phyloP scores from a whole-genome alignment of 2,113 vertebrate genomes.

The Todiramphus saurophagus region DNA sequence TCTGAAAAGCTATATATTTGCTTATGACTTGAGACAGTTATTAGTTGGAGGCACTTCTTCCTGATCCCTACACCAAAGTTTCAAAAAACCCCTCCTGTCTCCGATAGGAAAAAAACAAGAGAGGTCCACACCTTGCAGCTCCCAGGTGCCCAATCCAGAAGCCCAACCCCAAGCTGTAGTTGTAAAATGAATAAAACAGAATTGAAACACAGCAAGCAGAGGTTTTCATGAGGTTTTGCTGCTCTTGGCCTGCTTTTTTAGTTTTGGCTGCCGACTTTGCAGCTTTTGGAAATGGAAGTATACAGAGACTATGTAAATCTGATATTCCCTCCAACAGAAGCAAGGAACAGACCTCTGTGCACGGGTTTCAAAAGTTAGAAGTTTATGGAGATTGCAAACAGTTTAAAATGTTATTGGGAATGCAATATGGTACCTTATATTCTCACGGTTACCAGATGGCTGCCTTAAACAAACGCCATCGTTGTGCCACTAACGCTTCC shows the following conservation, averaged over 20 bases:
- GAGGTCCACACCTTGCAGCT: background rate
- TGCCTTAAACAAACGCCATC: background rate
- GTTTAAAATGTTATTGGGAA: background rate
- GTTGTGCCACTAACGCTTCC: background rate
- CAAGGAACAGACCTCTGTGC: background rate
- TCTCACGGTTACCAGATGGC: slow-evolving; percentile 5
- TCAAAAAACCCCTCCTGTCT: background rate
- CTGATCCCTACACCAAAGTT: background rate
- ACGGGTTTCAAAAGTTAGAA: background rate
- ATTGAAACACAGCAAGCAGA: background rate
- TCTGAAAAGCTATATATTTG: background rate
- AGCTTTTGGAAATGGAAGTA: background rate
- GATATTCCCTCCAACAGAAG: background rate
- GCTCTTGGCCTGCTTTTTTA: background rate
- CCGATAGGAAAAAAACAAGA: background rate
- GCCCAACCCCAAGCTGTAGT: background rate
- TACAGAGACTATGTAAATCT: background rate
- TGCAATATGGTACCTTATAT: background rate
- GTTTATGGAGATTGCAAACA: background rate
- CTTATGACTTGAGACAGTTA: background rate
- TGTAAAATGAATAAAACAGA: background rate
- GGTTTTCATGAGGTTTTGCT: background rate
- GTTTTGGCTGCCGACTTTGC: background rate
- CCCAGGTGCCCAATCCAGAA: background rate
- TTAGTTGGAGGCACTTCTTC: background rate